These are phyloP conservation scores for Nannoperca australis DNA, from an alignment of 2,797 vertebrate species.

Conservation along the genomic window DNA sequence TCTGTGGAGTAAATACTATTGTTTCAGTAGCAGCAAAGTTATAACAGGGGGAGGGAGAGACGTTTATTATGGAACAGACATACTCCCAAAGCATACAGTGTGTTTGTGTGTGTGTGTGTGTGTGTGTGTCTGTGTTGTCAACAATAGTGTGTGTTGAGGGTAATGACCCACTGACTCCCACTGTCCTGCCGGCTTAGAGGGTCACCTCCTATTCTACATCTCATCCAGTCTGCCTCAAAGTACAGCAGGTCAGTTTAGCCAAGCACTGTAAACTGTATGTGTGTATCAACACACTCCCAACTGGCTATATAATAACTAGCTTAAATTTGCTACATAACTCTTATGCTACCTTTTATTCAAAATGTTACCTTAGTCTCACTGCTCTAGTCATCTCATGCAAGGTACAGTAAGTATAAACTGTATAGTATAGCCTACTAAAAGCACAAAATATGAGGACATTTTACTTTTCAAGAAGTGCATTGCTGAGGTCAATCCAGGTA, in stretches of 20 bases:
- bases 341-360: neutral
- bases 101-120: constrained; percentile 30
- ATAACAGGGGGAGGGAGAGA: constrained; percentile 29
- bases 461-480: neutral
- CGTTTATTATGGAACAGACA: constrained; percentile 57
- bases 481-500: neutral
- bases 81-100: constrained; percentile 28
- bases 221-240: neutral
- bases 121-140: constrained; percentile 46
- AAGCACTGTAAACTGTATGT: neutral
- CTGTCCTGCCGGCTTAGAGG: constrained; percentile 30
- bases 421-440: neutral
- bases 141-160: constrained; percentile 55
- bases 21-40: constrained; percentile 69
- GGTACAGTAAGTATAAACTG: neutral
- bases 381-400: neutral
- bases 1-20: constrained; percentile 76
- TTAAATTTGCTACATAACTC: neutral
- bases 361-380: neutral
- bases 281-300: neutral
- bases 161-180: constrained; percentile 29
- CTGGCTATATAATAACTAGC: neutral
- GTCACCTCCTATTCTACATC: constrained; percentile 28
- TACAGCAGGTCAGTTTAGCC: constrained; percentile 1
- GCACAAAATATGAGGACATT: neutral